Percentiles rank a stretch among this genome's conserved stretches.
These are phyloP conservation scores for Cyclina sinensis DNA, from an alignment of 1,140 invertebrate genomes.

Conservation along the genomic window DNA sequence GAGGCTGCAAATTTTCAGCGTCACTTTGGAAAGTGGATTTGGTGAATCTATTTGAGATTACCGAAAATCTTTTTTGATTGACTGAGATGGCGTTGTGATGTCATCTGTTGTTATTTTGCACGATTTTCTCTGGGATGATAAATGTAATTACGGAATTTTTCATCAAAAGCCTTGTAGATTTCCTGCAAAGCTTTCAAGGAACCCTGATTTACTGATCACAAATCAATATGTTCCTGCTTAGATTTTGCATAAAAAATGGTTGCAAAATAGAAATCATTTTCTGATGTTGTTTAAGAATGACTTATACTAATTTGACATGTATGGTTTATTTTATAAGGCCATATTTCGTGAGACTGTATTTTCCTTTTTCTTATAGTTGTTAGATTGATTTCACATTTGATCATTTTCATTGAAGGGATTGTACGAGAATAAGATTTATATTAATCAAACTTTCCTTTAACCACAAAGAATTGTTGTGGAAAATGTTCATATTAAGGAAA, in stretches of 20 bases:
- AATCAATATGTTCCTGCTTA: conserved; percentile 52
- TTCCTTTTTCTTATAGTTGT: too few species aligned
- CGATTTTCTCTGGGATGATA: conserved; percentile 49
- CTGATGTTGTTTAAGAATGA: not conserved
- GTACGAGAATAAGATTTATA: too few species aligned
- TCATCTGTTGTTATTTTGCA: conserved; percentile 44
- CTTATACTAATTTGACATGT: not conserved
- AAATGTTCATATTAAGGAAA: too few species aligned
- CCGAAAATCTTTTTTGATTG: conserved; percentile 37
- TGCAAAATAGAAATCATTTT: not conserved
- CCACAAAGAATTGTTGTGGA: too few species aligned
- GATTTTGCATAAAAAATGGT: not conserved
- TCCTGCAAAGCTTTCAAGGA: conserved; percentile 51
- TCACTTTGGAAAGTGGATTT: conserved; percentile 43
- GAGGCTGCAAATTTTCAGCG: conserved; percentile 25
- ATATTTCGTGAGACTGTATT: too few species aligned
- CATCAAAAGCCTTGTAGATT: conserved; percentile 38
- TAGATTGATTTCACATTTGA: too few species aligned
- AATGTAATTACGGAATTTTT: conserved; percentile 63
- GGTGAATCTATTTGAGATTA: conserved; percentile 44
- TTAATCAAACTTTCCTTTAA: too few species aligned
- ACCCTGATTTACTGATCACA: conserved; percentile 41
- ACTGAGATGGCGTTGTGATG: conserved; percentile 30
- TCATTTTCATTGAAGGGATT: too few species aligned
- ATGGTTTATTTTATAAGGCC: too few species aligned